These are phyloP conservation scores for Cyprinodon tularosa DNA, from an alignment of 2,113 vertebrate species.

Conservation along the genomic window DNA sequence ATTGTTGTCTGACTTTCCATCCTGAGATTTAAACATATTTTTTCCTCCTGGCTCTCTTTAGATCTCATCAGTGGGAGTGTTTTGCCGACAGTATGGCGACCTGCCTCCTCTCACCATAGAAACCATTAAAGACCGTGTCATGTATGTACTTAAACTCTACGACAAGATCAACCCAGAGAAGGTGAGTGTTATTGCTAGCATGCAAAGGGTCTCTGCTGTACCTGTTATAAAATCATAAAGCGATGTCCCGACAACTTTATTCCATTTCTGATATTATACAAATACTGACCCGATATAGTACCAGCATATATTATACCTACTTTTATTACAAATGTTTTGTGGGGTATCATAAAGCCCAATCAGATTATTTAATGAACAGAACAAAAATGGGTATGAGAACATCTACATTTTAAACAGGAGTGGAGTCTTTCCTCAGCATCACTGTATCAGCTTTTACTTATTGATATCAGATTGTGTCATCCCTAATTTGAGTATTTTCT, in stretches of 20 bases:
- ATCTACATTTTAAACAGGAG: no score
- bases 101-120: conserved; percentile 88
- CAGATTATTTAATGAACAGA: no score
- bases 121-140: conserved; percentile 86
- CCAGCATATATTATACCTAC: no score
- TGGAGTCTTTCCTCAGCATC: no score
- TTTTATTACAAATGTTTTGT: no score
- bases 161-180: conserved; percentile 95
- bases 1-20: not conserved
- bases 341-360: no score
- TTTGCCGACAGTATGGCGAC: conserved; percentile 83
- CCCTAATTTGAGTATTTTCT: not conserved
- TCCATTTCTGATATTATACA: no score
- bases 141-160: conserved; percentile 95
- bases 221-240: not conserved
- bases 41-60: conserved; percentile 34
- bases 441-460: no score
- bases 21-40: not conserved
- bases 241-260: no score
- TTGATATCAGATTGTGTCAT: no score
- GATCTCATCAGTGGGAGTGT: conserved; percentile 58
- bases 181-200: conserved; percentile 70
- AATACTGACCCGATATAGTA: no score
- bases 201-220: not conserved
- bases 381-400: no score